Evolutionary conservation across 2,888 invertebrate species (phyloP), one percentile per base, ranked within the genome.

Genomic region (Lacanobia oleracea): DNA sequence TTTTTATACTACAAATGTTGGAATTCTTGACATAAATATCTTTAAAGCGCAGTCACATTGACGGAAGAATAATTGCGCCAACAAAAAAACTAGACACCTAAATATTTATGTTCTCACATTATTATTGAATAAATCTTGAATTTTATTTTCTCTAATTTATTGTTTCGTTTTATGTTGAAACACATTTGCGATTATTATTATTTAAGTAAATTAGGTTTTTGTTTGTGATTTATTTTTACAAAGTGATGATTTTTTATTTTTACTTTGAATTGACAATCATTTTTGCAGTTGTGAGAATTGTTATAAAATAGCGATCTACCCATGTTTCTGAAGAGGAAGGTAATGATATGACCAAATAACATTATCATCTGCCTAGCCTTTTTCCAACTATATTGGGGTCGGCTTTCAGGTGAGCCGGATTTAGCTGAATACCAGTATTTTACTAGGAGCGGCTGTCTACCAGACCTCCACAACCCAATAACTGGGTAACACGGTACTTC

Each of bases 71-170:
- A 76, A 81, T 64, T 33, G 68, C 37, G 10, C 6, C 9, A 66
- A 60, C 27, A 70, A 67, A 74, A 73, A 66, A 74, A 60, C 43
- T 72, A 70, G 79, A 16, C 53, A 62, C 54, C 23, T 23, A 71
- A 50, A 56, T 78, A 82, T 82, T 68, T 57, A 65, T 67, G 59
- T 73, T 53, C 45, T 48, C 78, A 65, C 70, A 68, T 78, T 61
- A 73, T 63, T 71, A 66, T 40, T 67, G 23, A 62, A 81, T 71
- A 81, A 81, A 71, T 83, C 62, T 63, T 48, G 50, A 60, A 54
- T 67, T 76, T 81, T 75, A 67, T 70, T 54, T 72, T 68, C 16
- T 57, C 10, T 57, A 45, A 71, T 80, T 71, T 80, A 79, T 81
- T 60, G 45, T 53, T 66, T 43, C 66, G 48, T 72, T 69, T 76